These are phyloP conservation scores for Coilia nasus DNA, from an alignment of 2,797 vertebrate species.

Conservation along the genomic window DNA sequence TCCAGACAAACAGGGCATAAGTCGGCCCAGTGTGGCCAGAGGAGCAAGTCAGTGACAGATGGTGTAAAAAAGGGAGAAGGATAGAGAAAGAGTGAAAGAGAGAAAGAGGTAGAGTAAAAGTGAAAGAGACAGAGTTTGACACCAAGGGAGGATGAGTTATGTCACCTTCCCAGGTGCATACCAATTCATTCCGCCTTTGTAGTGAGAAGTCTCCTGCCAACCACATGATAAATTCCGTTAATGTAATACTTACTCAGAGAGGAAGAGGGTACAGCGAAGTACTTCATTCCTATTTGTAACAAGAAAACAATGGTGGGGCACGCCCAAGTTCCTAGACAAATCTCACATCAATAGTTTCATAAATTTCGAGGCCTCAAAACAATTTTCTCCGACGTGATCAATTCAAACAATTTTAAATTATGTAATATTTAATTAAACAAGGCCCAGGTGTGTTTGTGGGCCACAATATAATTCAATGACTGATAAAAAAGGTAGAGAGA, in stretches of 20 bases:
- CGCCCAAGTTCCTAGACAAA: neutral
- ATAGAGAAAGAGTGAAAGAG: no score
- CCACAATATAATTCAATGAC: slow-evolving; percentile 3
- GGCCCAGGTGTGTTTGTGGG: neutral
- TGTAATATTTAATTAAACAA: slow-evolving; percentile 18
- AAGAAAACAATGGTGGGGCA: neutral
- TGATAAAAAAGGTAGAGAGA: neutral
- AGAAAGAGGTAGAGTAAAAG: no score
- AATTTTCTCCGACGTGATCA: neutral
- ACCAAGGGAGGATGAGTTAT: neutral
- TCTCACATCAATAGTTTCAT: slow-evolving; percentile 12
- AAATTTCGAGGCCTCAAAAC: neutral
- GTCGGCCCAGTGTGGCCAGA: neutral
- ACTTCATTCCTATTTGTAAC: slow-evolving; percentile 1
- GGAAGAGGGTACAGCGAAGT: neutral
- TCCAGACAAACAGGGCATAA: neutral
- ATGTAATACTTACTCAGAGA: neutral
- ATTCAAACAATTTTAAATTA: slow-evolving; percentile 12
- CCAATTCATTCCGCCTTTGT: neutral
- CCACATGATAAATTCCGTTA: neutral
- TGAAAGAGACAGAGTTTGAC: neutral
- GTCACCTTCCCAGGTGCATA: neutral
- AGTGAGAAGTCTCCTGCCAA: slow-evolving; percentile 1
- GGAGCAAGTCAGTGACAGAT: neutral
- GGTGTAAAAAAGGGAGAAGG: neutral